phyloP scores from a whole-genome alignment of 2,888 invertebrate species.

The Hydroisotoma schaefferi region DNA sequence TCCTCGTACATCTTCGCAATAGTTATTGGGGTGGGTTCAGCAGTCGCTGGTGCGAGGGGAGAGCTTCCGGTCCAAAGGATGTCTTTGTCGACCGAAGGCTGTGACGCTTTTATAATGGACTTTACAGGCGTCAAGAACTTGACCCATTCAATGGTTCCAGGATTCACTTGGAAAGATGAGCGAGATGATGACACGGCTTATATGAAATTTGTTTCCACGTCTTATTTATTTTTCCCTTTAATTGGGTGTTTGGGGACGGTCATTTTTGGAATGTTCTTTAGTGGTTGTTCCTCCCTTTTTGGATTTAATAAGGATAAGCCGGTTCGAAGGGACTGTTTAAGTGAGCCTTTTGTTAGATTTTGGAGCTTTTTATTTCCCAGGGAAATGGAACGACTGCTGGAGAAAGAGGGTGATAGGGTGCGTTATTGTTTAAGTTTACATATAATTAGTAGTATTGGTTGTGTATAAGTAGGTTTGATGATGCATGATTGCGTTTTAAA shows the following conservation, averaged over 20 bases:
- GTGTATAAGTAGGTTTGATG: too few relatives aligned
- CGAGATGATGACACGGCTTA: constrained; percentile 18
- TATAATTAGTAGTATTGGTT: too few relatives aligned
- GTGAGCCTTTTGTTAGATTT: constrained; percentile 13
- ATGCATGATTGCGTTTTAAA: too few relatives aligned
- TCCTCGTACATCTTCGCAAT: constrained; percentile 14
- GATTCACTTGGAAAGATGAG: constrained; percentile 25
- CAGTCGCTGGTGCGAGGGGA: constrained; percentile 12
- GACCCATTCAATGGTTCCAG: constrained; percentile 20
- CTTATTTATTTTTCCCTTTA: constrained; percentile 28
- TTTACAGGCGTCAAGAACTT: constrained; percentile 5
- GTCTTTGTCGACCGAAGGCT: constrained; percentile 31
- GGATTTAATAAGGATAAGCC: constrained; percentile 25
- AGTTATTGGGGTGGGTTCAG: constrained; percentile 18
- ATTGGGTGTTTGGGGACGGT: constrained; percentile 25
- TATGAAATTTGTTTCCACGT: constrained; percentile 30
- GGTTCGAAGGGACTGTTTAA: constrained; percentile 23
- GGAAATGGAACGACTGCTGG: constrained; percentile 10
- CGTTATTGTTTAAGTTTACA: too few relatives aligned
- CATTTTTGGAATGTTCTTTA: constrained; percentile 34
- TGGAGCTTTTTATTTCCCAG: constrained; percentile 27
- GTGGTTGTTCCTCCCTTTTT: constrained; percentile 9
- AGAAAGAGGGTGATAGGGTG: constrained; percentile 1
- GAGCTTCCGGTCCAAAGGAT: constrained; percentile 14
- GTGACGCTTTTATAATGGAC: constrained; percentile 20